Evolutionary conservation across 2,888 invertebrate species (phyloP), one percentile per base, ranked within the genome.

Genomic region (Octonoba sinensis): DNA sequence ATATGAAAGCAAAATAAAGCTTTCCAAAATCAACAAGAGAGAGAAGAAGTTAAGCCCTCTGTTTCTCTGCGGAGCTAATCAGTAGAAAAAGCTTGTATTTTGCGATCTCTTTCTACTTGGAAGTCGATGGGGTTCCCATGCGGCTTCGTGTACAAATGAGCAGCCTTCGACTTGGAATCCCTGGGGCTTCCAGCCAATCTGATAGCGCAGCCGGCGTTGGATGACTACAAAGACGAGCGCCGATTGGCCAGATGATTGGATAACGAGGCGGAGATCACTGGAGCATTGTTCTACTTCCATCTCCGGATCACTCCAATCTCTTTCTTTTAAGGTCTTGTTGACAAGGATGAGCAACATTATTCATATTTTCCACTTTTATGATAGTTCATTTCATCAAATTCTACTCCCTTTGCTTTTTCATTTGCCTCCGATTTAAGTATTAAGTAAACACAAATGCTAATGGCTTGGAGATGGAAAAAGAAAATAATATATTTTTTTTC

Each of bases 231-330:
- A 64, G 64, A 47, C 64, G 64, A 15, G n/a, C 64, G 46, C 64
- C 64, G 64, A 64, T 64, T 64, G 64, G 64, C 24, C 36, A 64
- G 64, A 46, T 64, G 64, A 64, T 64, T 64, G 46, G 64, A 64
- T 64, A 64, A 64, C 64, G 64, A 64, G 64, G 46, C 36, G n/a
- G 36, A 44, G 62, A 62, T 62, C 62, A 44, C 62, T 27, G 22
- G 47, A 47, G 47, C 47, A 47, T 64, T 64, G 64, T 64, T 64
- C 46, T 64, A 46, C 46, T 64, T 2, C 27, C 27, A 27, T 27
- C 27, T 27, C 6, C 27, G 27, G 36, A 36, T 36, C 36, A 36
- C 8, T 36, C 36, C 36, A 36, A 36, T 36, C 36, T 36, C 36
- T n/a, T n/a, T 36, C 8, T 3, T 36, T 6, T 11, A 3, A 36